Base-by-base conservation (phyloP, 2,113 vertebrate species). In the Mola mola region DNA sequence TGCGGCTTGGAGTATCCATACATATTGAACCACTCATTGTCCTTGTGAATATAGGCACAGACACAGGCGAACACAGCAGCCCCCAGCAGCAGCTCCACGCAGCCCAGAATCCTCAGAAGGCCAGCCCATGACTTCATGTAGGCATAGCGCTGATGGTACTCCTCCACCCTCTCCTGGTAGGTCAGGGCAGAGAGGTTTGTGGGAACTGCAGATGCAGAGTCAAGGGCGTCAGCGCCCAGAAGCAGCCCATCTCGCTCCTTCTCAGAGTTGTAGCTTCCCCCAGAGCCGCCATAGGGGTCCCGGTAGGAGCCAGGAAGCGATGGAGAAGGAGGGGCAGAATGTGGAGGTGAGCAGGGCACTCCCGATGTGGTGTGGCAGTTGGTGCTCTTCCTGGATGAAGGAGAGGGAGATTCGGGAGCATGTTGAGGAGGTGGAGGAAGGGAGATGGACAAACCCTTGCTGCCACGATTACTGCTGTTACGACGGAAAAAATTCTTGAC, bases 71-170 rank as follows among this genome's bases (percentile, higher is more conserved):
- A 96, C 37, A 98, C 94, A 0, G 89, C 95, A 0, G 94, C 95
- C 0, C 96, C 96, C 48, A 97, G 81, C 10, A 98, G 92, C 74
- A 98, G 92, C 81, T 98, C 81, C 0, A 87, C 90, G 5, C 91
- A 91, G 0, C 93, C 90, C 69, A 98, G 91, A 34, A 98, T 93
- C 20, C 96, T 79, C 41, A 98, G 91, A 61, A 98, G 90, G 6
- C 96, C 96, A 0, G 96, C 91, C 96, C 96, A 98, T 0, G 96
- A 98, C 90, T 96, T 97, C 96, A 98, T 95, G 89, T 96, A 97
- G 66, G 92, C 88, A 1, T 98, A 97, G 0, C 93, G 89, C 83
- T 72, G 84, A 68, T 93, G 68, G 67, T 96, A 96, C 24, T 91
- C 93, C 74, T 95, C 94, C 60, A 94, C 91, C 58, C 83, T 84